phyloP scores from a whole-genome alignment of 1,140 invertebrate species.

The Bombus soroeensis region DNA sequence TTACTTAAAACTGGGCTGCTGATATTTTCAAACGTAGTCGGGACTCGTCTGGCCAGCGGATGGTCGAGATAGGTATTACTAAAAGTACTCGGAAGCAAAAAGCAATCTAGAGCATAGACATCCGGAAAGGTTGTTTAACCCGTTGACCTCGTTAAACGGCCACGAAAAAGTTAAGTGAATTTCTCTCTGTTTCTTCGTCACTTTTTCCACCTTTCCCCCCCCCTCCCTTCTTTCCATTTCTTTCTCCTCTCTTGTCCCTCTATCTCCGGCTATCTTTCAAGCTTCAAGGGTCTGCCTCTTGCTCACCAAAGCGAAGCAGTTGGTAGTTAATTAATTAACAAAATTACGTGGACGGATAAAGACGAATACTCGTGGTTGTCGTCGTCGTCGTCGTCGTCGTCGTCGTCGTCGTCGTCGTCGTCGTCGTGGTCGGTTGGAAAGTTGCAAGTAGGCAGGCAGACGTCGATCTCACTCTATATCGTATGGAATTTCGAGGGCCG shows the following conservation, averaged over 20 bases:
- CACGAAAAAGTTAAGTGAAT: constrained; percentile 56
- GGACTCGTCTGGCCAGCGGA: not conserved
- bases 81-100: constrained; percentile 37
- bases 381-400: too few species aligned
- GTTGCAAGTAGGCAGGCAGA: not conserved
- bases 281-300: constrained; percentile 9
- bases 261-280: constrained; percentile 28
- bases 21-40: constrained; percentile 41
- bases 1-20: constrained; percentile 41
- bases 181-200: constrained; percentile 35
- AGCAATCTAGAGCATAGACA: constrained; percentile 46
- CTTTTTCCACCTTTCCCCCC: too few species aligned
- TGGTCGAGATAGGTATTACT: constrained; percentile 28
- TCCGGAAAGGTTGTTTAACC: constrained; percentile 55
- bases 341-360: constrained; percentile 43
- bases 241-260: not conserved
- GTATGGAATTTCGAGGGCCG: too few species aligned
- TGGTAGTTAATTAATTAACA: constrained; percentile 58
- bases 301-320: constrained; percentile 9
- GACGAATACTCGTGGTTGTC: not conserved
- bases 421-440: too few species aligned
- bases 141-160: constrained; percentile 56
- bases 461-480: not conserved
- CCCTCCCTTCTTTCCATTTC: not conserved
- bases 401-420: too few species aligned